Base-by-base conservation (phyloP, 2,113 vertebrate genomes). In the Lycaon pictus region DNA sequence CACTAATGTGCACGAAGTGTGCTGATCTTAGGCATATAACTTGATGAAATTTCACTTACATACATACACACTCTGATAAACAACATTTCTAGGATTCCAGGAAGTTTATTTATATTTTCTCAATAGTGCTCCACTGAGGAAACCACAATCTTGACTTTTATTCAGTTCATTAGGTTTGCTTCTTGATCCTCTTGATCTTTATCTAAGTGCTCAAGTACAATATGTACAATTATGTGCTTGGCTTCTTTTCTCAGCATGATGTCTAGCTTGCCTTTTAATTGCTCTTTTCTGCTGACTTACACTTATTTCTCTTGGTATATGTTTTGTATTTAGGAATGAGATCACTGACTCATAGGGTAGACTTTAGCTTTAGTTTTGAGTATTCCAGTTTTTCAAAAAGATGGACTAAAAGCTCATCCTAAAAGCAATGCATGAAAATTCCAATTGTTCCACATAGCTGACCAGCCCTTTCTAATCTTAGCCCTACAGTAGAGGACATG, bases 181-280 rank as follows among this genome's bases (percentile, higher is more conserved):
- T 96, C 48, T 88, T 88, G 9, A 83, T 93, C 23, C 82, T 83
- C 37, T 88, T 79, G 9, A 77, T 91, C 29, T 83, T 83, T n/a
- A 37, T 37, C 37, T 37, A 92, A 67, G 58, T 93, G 25, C 72
- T 69, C 76, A 95, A 67, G 51, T 53, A 67, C 1, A 91, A 0
- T 85, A 62, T n/a, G 6, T 92, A 90, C 16, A 82, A 67, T 63
- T 62, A 55, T 25, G 0, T 62, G 20, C 89, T 95, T 93, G 76
- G 35, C 32, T 80, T 82, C 29, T 79, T 82, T 97, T 93, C 35
- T 93, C 32, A 92, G 55, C 13, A 9, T 76, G 77, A 85, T 48
- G 55, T 63, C 60, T 88, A 37, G 27, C 80, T 87, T 93, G 69
- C 17, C 27, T 93, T 95, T 93, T 93, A 56, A 63, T 83, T 56